phyloP scores from a whole-genome alignment of 2,888 invertebrate genomes.

The Ommatoiulus sabulosus region DNA sequence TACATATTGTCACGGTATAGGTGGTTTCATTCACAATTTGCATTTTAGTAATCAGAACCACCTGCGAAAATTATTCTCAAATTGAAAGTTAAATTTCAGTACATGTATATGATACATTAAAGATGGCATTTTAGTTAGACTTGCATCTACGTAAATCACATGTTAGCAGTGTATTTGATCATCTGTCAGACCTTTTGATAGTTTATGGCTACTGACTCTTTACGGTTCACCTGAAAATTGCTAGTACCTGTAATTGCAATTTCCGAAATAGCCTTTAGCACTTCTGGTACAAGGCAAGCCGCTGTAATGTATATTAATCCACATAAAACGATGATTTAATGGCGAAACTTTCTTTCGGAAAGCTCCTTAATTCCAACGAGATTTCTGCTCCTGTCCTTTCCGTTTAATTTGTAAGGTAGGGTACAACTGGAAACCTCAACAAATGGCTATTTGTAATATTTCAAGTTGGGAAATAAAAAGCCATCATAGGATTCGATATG shows the following conservation, averaged over 20 bases:
- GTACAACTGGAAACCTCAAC: neutral
- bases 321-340: constrained; percentile 9
- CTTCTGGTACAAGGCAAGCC: neutral
- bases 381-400: neutral
- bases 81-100: neutral
- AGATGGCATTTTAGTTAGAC: neutral
- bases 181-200: neutral
- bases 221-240: neutral
- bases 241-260: neutral
- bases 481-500: neutral
- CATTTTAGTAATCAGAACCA: neutral
- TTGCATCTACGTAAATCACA: neutral
- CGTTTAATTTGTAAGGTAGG: neutral
- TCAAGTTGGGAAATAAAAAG: neutral
- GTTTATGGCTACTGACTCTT: constrained; percentile 1
- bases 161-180: neutral
- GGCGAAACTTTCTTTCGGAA: neutral
- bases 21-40: neutral
- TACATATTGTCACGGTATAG: neutral
- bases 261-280: neutral
- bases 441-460: constrained; percentile 19
- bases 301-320: neutral
- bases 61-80: neutral
- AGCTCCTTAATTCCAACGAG: neutral
- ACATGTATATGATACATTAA: neutral